These are phyloP conservation scores for Erpornis zantholeuca DNA, from an alignment of 2,113 vertebrate genomes.

Conservation along the genomic window DNA sequence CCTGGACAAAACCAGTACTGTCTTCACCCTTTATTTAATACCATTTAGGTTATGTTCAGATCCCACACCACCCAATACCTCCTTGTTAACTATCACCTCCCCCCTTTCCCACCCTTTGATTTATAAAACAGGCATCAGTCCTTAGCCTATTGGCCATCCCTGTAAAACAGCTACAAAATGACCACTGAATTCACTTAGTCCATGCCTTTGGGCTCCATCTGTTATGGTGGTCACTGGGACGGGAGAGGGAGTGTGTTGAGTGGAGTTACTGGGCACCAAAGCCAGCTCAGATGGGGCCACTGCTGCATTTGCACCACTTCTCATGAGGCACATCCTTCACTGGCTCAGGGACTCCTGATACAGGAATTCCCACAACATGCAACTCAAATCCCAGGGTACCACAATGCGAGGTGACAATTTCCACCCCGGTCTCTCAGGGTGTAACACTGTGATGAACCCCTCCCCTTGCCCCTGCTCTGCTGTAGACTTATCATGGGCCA, in stretches of 20 bases:
- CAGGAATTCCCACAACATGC: background rate
- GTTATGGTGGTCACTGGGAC: background rate
- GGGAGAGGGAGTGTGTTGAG: background rate
- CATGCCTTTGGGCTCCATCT: background rate
- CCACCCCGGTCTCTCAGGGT: fast-evolving
- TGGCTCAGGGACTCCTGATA: background rate
- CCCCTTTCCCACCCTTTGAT: background rate
- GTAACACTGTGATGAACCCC: background rate
- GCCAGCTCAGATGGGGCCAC: background rate
- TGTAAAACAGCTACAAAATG: background rate
- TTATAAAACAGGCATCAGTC: background rate
- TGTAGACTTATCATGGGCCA: background rate
- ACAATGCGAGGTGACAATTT: background rate
- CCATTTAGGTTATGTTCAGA: background rate
- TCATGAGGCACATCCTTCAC: background rate
- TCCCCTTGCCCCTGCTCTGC: background rate
- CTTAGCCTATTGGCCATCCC: background rate
- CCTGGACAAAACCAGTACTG: background rate
- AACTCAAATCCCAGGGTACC: background rate
- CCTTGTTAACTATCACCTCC: background rate
- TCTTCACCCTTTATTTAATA: background rate
- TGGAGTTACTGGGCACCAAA: background rate
- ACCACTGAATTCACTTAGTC: background rate
- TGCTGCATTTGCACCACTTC: background rate
- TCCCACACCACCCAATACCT: background rate